phyloP scores from a whole-genome alignment of 2,113 vertebrate species.

The Balaeniceps rex region DNA sequence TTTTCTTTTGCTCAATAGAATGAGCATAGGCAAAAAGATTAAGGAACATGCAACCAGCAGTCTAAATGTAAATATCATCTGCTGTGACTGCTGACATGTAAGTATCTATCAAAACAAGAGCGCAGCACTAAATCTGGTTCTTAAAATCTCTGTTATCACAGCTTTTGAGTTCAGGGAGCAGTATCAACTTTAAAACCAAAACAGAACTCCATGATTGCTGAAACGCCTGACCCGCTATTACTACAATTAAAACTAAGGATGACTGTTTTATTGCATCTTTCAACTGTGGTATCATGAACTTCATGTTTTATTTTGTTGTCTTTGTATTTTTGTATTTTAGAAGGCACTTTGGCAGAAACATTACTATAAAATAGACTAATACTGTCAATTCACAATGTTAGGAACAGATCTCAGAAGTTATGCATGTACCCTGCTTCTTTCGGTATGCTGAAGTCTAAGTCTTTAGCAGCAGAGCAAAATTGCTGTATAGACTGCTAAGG shows the following conservation, averaged over 20 bases:
- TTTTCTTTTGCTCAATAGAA: slow-evolving; percentile 10
- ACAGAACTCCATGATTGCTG: not conserved
- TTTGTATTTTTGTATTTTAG: not conserved
- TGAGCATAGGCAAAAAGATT: slow-evolving; percentile 8
- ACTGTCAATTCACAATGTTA: not conserved
- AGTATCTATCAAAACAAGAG: not conserved
- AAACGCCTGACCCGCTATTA: not conserved
- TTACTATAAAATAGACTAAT: not conserved
- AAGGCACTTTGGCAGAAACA: not conserved
- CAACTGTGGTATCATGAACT: not conserved
- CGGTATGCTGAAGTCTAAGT: not conserved
- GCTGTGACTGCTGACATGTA: not conserved
- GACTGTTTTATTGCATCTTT: not conserved
- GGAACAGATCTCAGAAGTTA: not conserved
- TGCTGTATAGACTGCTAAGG: not conserved
- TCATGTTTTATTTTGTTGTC: not conserved
- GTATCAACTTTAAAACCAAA: not conserved
- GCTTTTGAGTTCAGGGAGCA: not conserved
- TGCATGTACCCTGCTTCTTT: not conserved
- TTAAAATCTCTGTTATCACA: not conserved
- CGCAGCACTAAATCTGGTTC: not conserved
- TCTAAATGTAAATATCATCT: slow-evolving; percentile 28
- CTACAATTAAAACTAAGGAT: not conserved
- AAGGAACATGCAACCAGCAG: not conserved
- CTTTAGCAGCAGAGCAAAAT: not conserved